These are phyloP conservation scores for Pocota personata DNA, from an alignment of 2,888 invertebrate species.

Conservation along the genomic window DNA sequence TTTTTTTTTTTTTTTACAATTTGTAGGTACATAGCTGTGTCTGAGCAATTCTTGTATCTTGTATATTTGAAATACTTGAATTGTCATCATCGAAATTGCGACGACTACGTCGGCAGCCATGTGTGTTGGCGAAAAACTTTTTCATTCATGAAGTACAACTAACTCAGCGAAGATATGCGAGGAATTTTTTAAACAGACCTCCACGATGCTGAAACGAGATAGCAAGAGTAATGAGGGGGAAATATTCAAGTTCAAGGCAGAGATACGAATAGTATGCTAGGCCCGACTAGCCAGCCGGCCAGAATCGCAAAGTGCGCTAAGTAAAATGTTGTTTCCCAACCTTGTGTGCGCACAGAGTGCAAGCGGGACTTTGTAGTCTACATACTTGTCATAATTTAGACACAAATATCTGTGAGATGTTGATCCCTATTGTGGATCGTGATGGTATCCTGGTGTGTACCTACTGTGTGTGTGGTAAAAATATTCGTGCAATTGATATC, in stretches of 20 bases:
- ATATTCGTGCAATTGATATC: neutral
- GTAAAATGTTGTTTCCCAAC: slow-evolving; percentile 42
- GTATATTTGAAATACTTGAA: slow-evolving; percentile 67
- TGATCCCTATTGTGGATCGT: slow-evolving; percentile 62
- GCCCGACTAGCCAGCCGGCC: no score
- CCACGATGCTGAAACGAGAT: slow-evolving; percentile 48
- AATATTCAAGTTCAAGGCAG: slow-evolving; percentile 63
- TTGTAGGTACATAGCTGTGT: slow-evolving; percentile 36
- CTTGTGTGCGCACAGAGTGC: slow-evolving; percentile 1
- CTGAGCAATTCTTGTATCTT: slow-evolving; percentile 70
- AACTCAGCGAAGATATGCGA: slow-evolving; percentile 41
- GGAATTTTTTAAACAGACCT: slow-evolving; percentile 68
- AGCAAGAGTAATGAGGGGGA: neutral
- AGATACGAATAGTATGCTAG: neutral
- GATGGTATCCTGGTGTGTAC: slow-evolving; percentile 62
- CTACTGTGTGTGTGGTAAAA: slow-evolving; percentile 2
- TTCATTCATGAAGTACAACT: slow-evolving; percentile 68
- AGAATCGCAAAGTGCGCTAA: slow-evolving; percentile 38
- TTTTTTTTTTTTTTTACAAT: neutral
- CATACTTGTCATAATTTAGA: slow-evolving; percentile 64
- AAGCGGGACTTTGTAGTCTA: slow-evolving; percentile 67
- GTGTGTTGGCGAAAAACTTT: slow-evolving; percentile 45
- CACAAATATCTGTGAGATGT: slow-evolving; percentile 68
- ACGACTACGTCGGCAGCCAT: slow-evolving; percentile 22
- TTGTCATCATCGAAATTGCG: slow-evolving; percentile 63